These are phyloP conservation scores for Lates calcarifer DNA, from an alignment of 2,113 vertebrate species.

Conservation along the genomic window DNA sequence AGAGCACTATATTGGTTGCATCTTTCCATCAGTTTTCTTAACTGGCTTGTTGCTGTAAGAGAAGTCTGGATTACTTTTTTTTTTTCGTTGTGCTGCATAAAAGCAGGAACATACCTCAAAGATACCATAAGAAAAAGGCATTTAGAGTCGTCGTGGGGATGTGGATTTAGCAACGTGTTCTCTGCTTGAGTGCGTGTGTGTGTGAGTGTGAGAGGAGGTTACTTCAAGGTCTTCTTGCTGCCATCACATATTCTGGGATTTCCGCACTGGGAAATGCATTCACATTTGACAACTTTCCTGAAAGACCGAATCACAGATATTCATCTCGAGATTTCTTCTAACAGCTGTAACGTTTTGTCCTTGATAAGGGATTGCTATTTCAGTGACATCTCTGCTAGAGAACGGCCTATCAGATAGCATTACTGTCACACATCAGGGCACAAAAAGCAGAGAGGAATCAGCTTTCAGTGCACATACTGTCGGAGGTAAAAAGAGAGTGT, in stretches of 20 bases:
- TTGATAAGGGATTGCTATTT: conserved; percentile 33
- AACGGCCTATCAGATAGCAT: conserved; percentile 44
- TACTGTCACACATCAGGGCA: conserved; percentile 40
- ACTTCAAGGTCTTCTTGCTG: conserved; percentile 54
- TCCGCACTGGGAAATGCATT: conserved; percentile 30
- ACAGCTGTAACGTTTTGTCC: conserved; percentile 33
- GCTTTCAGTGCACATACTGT: background rate
- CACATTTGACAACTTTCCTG: conserved; percentile 47
- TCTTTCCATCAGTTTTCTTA: background rate
- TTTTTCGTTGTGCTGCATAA: background rate
- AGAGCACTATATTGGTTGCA: conserved; percentile 1
- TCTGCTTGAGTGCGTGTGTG: background rate
- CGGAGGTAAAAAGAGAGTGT: conserved; percentile 8
- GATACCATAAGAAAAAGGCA: background rate
- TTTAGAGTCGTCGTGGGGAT: conserved; percentile 24
- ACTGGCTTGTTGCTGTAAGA: background rate
- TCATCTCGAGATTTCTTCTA: conserved; percentile 3
- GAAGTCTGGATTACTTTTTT: background rate
- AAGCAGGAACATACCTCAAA: background rate
- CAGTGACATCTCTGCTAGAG: conserved; percentile 36
- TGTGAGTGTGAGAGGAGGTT: conserved; percentile 23
- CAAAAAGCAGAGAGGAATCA: conserved; percentile 18
- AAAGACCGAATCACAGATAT: conserved; percentile 40
- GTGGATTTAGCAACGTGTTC: background rate
- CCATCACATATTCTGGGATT: conserved; percentile 9